These are phyloP conservation scores for Ranitomeya variabilis DNA, from an alignment of 2,113 vertebrate genomes.

Conservation along the genomic window DNA sequence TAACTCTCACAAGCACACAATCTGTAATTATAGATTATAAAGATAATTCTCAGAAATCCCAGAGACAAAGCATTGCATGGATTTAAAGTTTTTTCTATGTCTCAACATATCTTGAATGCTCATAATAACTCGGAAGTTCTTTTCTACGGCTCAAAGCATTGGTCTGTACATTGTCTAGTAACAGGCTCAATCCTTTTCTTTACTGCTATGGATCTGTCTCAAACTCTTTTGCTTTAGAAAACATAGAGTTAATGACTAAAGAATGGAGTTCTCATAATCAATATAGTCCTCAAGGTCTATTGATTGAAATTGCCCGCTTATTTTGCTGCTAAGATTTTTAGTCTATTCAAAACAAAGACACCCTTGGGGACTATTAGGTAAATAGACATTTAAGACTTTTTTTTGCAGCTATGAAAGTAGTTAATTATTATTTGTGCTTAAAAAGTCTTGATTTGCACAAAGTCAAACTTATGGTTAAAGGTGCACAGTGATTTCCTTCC, in stretches of 20 bases:
- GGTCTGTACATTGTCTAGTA: not conserved
- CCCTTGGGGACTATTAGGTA: slow-evolving; percentile 84
- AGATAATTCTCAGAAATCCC: not conserved
- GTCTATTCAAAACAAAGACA: slow-evolving; percentile 85
- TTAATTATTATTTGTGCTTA: slow-evolving; percentile 83
- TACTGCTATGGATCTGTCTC: slow-evolving; percentile 16
- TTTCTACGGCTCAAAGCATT: not conserved
- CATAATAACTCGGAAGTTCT: not conserved
- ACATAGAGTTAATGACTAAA: slow-evolving; percentile 82
- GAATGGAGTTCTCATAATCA: slow-evolving; percentile 84
- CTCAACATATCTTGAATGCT: not conserved
- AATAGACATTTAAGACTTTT: slow-evolving; percentile 84
- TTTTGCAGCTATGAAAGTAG: slow-evolving; percentile 81
- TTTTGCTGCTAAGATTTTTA: slow-evolving; percentile 81
- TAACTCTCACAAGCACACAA: not conserved
- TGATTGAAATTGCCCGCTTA: slow-evolving; percentile 85
- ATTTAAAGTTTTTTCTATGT: not conserved
- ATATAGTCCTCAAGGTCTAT: slow-evolving; percentile 86
- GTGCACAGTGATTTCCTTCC: not conserved
- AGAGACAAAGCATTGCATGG: slow-evolving; percentile 3
- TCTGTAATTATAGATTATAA: not conserved
- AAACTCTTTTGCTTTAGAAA: slow-evolving; percentile 71
- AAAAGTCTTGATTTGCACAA: slow-evolving; percentile 75
- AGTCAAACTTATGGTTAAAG: slow-evolving; percentile 17
- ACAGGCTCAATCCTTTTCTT: not conserved